These are phyloP conservation scores for Papilio aristodemus DNA, from an alignment of 1,140 invertebrate species.

Conservation along the genomic window DNA sequence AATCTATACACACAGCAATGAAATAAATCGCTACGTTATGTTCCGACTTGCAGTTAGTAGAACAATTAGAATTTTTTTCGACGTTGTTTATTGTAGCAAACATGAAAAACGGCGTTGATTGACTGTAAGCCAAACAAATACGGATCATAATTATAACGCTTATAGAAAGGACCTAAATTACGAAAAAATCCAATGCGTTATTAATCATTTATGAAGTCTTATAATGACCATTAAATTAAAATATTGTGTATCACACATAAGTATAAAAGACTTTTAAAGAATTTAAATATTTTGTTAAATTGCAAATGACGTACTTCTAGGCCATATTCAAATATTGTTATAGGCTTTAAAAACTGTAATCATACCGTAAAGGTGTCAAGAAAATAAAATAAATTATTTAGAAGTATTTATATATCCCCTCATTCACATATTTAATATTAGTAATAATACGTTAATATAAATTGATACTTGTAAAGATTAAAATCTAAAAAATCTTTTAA, in stretches of 20 bases:
- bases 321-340: slow-evolving; percentile 8
- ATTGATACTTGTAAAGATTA: not conserved
- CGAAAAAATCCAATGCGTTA: too few relatives aligned
- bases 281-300: not conserved
- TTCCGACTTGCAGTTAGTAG: not conserved
- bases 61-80: not conserved
- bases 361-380: not conserved
- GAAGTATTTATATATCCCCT: not conserved
- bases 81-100: slow-evolving; percentile 2
- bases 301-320: not conserved
- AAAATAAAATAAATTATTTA: not conserved
- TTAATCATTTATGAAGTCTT: not conserved
- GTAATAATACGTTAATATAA: not conserved
- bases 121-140: not conserved
- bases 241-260: not conserved
- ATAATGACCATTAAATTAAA: not conserved
- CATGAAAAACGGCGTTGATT: not conserved
- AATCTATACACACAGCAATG: not conserved
- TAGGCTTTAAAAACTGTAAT: not conserved
- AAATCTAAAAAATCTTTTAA: not conserved
- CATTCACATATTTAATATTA: not conserved
- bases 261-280: not conserved
- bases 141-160: too few relatives aligned
- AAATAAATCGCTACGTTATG: slow-evolving; percentile 17
- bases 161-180: too few relatives aligned